Percentiles rank a stretch among this genome's conserved stretches.
Conservation (phyloP, 2,888 invertebrate genomes). For the Macropis europaea region DNA sequence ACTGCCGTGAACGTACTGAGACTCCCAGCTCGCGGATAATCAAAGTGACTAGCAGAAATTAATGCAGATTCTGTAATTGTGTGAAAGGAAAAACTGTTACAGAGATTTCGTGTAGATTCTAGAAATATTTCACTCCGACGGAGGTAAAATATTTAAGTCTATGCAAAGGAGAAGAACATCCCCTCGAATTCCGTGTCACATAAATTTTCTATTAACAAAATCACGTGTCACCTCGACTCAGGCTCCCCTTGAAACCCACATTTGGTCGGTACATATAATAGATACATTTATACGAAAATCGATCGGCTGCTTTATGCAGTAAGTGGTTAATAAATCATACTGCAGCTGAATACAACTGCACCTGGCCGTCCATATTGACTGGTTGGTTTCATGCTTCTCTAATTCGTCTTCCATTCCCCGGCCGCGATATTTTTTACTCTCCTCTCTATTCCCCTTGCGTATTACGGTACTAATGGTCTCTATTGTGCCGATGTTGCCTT, state of each 20-base stretch:
- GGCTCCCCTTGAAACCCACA: conserved; percentile 3
- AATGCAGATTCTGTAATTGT: neutral
- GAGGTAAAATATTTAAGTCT: too few relatives aligned
- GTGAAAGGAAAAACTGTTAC: neutral
- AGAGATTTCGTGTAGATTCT: too few relatives aligned
- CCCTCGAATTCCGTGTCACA: conserved; percentile 22
- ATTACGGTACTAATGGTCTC: conserved; percentile 33
- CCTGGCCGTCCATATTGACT: conserved; percentile 26
- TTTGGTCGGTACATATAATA: conserved; percentile 2
- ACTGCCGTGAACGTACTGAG: neutral
- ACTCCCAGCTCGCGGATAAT: neutral
- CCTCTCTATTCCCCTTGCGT: conserved; percentile 11
- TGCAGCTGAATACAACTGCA: conserved; percentile 26
- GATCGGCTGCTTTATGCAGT: conserved; percentile 36
- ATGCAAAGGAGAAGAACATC: neutral
- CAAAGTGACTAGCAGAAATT: neutral
- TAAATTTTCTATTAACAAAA: conserved; percentile 38
- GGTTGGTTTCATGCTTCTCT: conserved; percentile 17
- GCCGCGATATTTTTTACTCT: conserved; percentile 6
- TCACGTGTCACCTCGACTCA: conserved; percentile 7
- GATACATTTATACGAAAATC: conserved; percentile 38
- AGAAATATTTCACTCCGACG: too few relatives aligned
- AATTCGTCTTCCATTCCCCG: conserved; percentile 24
- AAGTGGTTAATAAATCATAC: conserved; percentile 46
- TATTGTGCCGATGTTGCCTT: conserved; percentile 23